Evolutionary conservation across 2,113 vertebrate genomes (phyloP), one percentile per base, ranked within the genome.

Genomic region (Lamprologus tigripictilis): DNA sequence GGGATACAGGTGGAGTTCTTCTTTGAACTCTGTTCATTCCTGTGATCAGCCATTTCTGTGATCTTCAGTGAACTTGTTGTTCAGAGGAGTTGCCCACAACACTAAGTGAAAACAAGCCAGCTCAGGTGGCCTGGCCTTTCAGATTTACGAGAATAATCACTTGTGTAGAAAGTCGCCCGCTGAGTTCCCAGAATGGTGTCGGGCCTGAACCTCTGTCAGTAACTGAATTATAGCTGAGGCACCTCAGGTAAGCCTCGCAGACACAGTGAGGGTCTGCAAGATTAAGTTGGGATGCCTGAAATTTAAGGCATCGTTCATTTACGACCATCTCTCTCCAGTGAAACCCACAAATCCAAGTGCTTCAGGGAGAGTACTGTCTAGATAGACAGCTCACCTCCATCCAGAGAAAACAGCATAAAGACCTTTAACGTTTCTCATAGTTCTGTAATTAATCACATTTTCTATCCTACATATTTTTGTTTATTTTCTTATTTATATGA

Each of bases 101-200:
- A 28, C 42, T 17, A 26, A 54, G 35, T 76, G 84, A 89, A 89
- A 85, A 86, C 82, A 63, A 45, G 82, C 53, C 73, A 31, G 42
- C 73, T 81, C 57, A 73, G 66, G 35, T 66, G 45, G 33, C 78
- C 23, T 4, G 16, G 40, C 49, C 87, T 78, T 79, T 63, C 79
- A 90, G 90, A 92, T 93, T 94, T 90, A 92, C 80, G 82, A 76
- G 90, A 92, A 86, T 88, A 90, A 91, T 94, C 86, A 92, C 87
- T 86, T 90, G 26, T 66, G 80, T 82, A 33, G 88, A 88, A 86
- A 91, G 83, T 89, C 89, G 54, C 90, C 76, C 49, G 33, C 81
- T 71, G 84, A 84, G 61, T 88, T 87, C 88, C 45, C 35, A 42
- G 85, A 91, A 83, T 79, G 76, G 81, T 89, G 84, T 85, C 10